Percentiles rank a stretch among this genome's conserved stretches.
Conservation (phyloP, 2,797 vertebrate genomes). For the Hyperoplus lanceolatus region DNA sequence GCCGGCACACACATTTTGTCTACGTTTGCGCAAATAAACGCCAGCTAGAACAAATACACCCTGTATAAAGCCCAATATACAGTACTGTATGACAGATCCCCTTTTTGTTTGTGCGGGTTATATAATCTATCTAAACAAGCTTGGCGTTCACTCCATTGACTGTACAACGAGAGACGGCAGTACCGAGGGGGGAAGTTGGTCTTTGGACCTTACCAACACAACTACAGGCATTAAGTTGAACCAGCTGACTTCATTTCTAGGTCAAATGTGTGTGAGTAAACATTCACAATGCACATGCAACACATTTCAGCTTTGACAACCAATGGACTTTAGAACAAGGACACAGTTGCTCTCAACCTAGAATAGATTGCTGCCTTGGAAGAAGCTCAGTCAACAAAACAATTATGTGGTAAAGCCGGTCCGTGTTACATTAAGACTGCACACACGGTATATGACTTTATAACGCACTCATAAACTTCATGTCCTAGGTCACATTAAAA, state of each 20-base stretch:
- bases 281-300: slow-evolving; percentile 26
- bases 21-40: neutral
- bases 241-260: slow-evolving; percentile 12
- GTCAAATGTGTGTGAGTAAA: slow-evolving; percentile 46
- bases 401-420: slow-evolving; percentile 41
- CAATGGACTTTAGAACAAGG: slow-evolving; percentile 28
- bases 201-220: neutral
- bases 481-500: slow-evolving; percentile 30
- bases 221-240: slow-evolving; percentile 9
- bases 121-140: slow-evolving; percentile 52
- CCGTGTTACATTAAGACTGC: slow-evolving; percentile 15
- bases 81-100: slow-evolving; percentile 41
- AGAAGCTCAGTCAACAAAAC: slow-evolving; percentile 48
- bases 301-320: slow-evolving; percentile 10
- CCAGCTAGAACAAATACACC: slow-evolving; percentile 62
- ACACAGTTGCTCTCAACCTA: neutral
- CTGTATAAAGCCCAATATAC: slow-evolving; percentile 34
- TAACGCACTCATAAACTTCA: slow-evolving; percentile 22
- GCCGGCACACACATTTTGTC: neutral
- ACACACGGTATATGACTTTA: slow-evolving; percentile 16
- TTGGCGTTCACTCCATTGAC: slow-evolving; percentile 28
- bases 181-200: neutral
- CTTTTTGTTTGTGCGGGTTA: slow-evolving; percentile 62
- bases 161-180: slow-evolving; percentile 15
- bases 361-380: slow-evolving; percentile 11